Evolutionary conservation across 2,888 invertebrate species (phyloP).

Genomic region (Odontocolon sp.): DNA sequence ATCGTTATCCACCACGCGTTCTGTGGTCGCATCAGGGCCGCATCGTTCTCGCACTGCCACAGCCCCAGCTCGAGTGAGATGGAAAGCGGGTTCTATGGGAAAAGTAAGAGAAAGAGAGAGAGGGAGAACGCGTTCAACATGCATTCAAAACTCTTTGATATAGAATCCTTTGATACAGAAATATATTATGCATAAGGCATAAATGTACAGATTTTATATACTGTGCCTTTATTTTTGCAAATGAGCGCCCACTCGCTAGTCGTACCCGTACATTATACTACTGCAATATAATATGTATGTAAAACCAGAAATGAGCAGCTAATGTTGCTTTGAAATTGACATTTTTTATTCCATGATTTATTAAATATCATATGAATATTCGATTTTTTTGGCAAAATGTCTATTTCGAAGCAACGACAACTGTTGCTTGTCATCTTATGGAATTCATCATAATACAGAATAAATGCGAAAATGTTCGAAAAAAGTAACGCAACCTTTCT

Average conservation of each 20-base stretch:
- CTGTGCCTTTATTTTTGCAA: not conserved
- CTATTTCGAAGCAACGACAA: too few relatives aligned
- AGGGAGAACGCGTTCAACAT: conserved; percentile 18
- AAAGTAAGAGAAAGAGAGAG: conserved; percentile 27
- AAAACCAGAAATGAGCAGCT: not conserved
- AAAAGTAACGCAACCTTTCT: too few relatives aligned
- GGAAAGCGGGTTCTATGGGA: conserved; percentile 2
- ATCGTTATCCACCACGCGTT: conserved; percentile 58
- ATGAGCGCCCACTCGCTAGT: not conserved
- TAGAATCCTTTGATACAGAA: conserved; percentile 10
- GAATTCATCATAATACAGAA: too few relatives aligned
- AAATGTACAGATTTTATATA: conserved; percentile 14
- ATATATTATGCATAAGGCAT: conserved; percentile 3
- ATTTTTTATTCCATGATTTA: too few relatives aligned
- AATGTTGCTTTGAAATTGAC: not conserved
- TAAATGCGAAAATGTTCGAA: too few relatives aligned
- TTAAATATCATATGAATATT: too few relatives aligned
- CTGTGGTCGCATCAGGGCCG: conserved; percentile 57
- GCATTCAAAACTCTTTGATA: conserved; percentile 35
- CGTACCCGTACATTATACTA: not conserved
- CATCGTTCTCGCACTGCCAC: conserved; percentile 47
- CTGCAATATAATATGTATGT: too few relatives aligned
- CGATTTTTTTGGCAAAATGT: too few relatives aligned
- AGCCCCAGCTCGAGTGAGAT: conserved; percentile 20
- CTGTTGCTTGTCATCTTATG: too few relatives aligned